Evolutionary conservation across 1,140 invertebrate genomes (phyloP), one percentile per base, ranked within the genome.

Genomic region (Lepidotrigona ventralis): DNA sequence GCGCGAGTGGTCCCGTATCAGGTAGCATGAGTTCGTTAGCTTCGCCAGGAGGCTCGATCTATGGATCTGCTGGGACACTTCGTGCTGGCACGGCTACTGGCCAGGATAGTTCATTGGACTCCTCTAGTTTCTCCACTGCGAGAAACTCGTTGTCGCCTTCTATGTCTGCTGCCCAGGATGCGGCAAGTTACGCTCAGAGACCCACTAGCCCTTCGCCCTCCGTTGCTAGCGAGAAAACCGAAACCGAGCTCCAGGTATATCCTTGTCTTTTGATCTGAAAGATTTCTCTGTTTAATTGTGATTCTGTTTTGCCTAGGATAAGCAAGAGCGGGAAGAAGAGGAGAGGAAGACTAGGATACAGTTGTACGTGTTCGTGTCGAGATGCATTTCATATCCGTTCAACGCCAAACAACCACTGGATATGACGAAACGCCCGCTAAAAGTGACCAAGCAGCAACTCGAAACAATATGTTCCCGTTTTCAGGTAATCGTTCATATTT

Each of bases 341-440:
- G 98, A 99, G 91, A 96, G 98, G 78, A 99, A 99, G 94, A 96
- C 96, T 70, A 96, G 98, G 75, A 96, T 99, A 66, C 99, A 99
- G 93, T 94, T 99, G 39, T 99, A 99, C 94, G 99, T 99, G 79
- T 99, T 99, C 94, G 98, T 99, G 88, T 98, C 98, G 86, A 95
- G 99, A 93, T 99, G 99, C 94, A 97, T 99, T 91, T 98, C 99
- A 6, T 99, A 99, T 95, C 99, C 99, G 14, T 99, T 99, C 95
- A 99, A 99, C 95, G 98, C 98, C 11, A 99, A 99, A 94, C 99
- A 99, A 94, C 98, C 99, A 0, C 99, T 98, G 29, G 99, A 99
- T 93, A 98, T 99, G 98, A 98, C 97, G 23, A 95, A 97, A 91
- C 95, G 98, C 78, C 97, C 98, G 91, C 97, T 96, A 73, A 99